Base-by-base conservation (phyloP, 2,888 invertebrate species). In the Barypeithes pellucidus region DNA sequence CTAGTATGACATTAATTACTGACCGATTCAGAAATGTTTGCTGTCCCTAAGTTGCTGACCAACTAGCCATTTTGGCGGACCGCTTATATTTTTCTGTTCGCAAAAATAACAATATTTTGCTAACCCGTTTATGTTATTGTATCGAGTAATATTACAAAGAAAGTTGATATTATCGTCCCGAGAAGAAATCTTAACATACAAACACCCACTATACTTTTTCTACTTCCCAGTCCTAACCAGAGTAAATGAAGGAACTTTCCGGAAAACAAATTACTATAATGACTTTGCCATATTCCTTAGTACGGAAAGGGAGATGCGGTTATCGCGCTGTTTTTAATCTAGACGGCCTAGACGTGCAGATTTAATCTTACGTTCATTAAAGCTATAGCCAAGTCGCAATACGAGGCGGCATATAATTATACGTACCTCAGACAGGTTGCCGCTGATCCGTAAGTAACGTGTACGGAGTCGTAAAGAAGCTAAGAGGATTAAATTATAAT, bases 361-460 rank as follows among this genome's bases (percentile, higher is more conserved):
- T 67, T 67, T 57, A 67, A 67, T 67, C 67, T 67, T 67, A 67
- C 41, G 43, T 67, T 67, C 67, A 57, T 67, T 67, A 67, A 57
- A 39, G 43, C 67, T 67, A 67, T 67, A 57, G 67, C 67, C 57
- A 24, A 20, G 57, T 67, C 65, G 65, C 50, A 66, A 66, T 66
- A 41, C 65, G 39, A 52, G 67, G 41, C 50, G 50, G 57, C 57
- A 67, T 43, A 43, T 57, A 57, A 67, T 67, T 67, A 67, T 67
- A 67, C 24, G 22, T 43, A 67, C 67, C 57, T 67, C 67, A 67
- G 67, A 67, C 57, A 67, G 57, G 54, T 41, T 67, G 67, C 9
- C 52, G 43, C 24, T 18, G 54, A 67, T 67, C 57, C 57, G 54
- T 57, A 57, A 67, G 54, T 57, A 57, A 67, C 54, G 52, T 43